Conservation (phyloP, 1,140 invertebrate species). For the Drosophila willistoni region DNA sequence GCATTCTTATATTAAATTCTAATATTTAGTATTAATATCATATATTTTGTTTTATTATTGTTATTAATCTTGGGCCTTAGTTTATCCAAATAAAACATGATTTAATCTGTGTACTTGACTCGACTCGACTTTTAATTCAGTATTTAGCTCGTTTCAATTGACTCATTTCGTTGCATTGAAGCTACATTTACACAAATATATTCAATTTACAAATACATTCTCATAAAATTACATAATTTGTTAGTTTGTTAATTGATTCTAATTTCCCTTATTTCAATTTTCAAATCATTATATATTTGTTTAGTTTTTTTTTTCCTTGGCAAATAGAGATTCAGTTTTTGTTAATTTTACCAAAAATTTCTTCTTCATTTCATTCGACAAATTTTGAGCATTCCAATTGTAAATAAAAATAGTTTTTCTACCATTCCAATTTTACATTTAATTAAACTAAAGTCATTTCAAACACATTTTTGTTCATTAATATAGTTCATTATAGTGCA, state of each 20-base stretch:
- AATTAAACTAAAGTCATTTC: neutral
- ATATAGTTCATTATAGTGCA: no score
- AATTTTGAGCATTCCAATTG: slow-evolving; percentile 13
- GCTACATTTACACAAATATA: neutral
- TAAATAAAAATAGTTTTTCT: neutral
- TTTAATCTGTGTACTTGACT: slow-evolving; percentile 46
- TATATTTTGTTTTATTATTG: slow-evolving; percentile 30
- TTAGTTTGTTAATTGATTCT: slow-evolving; percentile 17
- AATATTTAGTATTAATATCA: slow-evolving; percentile 45
- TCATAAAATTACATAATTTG: slow-evolving; percentile 18
- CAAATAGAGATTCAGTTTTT: slow-evolving; percentile 56
- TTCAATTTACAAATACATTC: neutral
- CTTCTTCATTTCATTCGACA: neutral
- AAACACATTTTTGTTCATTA: neutral
- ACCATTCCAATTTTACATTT: neutral
- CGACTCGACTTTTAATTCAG: slow-evolving; percentile 31
- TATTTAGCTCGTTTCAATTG: slow-evolving; percentile 63
- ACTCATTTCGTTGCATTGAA: slow-evolving; percentile 41
- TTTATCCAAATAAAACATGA: slow-evolving; percentile 15
- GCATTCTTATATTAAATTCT: slow-evolving; percentile 29
- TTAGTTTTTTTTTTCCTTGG: slow-evolving; percentile 39
- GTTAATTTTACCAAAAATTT: neutral
- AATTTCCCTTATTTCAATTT: slow-evolving; percentile 6
- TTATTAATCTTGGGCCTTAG: slow-evolving; percentile 44
- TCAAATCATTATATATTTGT: slow-evolving; percentile 19